Percentiles rank a stretch among this genome's conserved stretches.
Evolutionary conservation across 2,113 vertebrate genomes (phyloP).

Genomic region (Carassius gibelio): DNA sequence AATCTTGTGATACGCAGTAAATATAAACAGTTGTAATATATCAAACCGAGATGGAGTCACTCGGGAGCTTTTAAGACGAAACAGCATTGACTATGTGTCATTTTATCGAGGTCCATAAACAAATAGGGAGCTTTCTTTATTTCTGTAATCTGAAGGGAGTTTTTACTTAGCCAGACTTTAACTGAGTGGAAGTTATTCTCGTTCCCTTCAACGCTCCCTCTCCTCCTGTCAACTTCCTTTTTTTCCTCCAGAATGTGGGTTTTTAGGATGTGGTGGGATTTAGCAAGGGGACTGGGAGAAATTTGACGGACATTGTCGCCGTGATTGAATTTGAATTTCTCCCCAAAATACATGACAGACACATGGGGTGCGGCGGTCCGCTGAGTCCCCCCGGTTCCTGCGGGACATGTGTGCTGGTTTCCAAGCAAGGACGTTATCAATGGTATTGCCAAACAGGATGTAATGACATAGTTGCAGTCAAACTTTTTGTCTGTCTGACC

Average conservation of each 20-base stretch:
- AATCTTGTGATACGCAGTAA: background rate
- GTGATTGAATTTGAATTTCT: conserved; percentile 53
- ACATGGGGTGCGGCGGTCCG: conserved; percentile 52
- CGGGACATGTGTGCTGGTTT: conserved; percentile 53
- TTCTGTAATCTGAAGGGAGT: conserved; percentile 35
- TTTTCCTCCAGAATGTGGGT: conserved; percentile 26
- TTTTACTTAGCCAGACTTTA: conserved; percentile 18
- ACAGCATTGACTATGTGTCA: background rate
- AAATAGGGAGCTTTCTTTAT: conserved; percentile 40
- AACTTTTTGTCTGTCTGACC: conserved; percentile 2
- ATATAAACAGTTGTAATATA: background rate
- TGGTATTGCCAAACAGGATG: conserved; percentile 51
- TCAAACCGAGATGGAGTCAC: conserved; percentile 12
- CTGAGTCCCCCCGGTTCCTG: conserved; percentile 46
- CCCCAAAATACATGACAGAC: conserved; percentile 40
- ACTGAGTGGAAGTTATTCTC: conserved; percentile 30
- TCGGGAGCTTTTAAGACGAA: background rate
- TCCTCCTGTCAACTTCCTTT: conserved; percentile 31
- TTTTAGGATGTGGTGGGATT: conserved; percentile 42
- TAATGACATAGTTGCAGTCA: conserved; percentile 51
- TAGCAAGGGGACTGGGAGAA: conserved; percentile 31
- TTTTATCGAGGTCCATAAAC: conserved; percentile 16
- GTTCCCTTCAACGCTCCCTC: conserved; percentile 17
- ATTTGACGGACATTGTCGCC: conserved; percentile 37
- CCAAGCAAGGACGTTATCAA: conserved; percentile 40